Conservation (phyloP, 2,113 vertebrate species). For the Actenoides hombroni region DNA sequence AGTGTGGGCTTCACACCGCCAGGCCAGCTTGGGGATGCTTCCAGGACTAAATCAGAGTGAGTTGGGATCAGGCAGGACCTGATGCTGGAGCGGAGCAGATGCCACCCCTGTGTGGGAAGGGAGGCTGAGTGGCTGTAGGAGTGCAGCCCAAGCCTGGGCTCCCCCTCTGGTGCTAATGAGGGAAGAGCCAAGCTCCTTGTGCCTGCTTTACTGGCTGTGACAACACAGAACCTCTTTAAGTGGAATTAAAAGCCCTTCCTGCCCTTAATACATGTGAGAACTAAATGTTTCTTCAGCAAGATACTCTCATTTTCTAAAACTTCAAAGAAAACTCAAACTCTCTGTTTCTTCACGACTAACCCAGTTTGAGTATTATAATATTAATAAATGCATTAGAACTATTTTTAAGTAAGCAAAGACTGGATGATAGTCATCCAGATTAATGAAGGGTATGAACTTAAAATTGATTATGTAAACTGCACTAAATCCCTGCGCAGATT, state of each 20-base stretch:
- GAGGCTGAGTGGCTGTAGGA: background rate
- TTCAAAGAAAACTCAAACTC: slow-evolving; percentile 42
- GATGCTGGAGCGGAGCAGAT: background rate
- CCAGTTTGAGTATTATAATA: slow-evolving; percentile 35
- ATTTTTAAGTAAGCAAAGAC: slow-evolving; percentile 68
- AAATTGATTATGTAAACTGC: slow-evolving; percentile 69
- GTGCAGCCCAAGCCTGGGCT: background rate
- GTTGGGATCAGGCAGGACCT: background rate
- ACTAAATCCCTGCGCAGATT: slow-evolving; percentile 45
- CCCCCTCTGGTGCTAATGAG: background rate
- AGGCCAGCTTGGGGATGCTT: rapidly evolving
- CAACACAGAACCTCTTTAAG: background rate
- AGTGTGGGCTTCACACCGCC: rapidly evolving
- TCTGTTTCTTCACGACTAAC: slow-evolving; percentile 40
- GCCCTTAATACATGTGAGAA: background rate
- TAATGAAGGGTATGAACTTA: slow-evolving; percentile 66
- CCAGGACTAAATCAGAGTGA: background rate
- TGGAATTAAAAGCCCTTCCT: slow-evolving; percentile 13
- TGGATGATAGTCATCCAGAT: slow-evolving; percentile 61
- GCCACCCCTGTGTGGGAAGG: background rate
- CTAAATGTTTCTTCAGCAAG: slow-evolving; percentile 2
- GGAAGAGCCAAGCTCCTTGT: background rate
- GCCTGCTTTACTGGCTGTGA: background rate
- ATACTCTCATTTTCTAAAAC: slow-evolving; percentile 17
- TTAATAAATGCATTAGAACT: slow-evolving; percentile 65